These are phyloP conservation scores for Sipha maydis DNA, from an alignment of 2,888 invertebrate species.

Conservation along the genomic window DNA sequence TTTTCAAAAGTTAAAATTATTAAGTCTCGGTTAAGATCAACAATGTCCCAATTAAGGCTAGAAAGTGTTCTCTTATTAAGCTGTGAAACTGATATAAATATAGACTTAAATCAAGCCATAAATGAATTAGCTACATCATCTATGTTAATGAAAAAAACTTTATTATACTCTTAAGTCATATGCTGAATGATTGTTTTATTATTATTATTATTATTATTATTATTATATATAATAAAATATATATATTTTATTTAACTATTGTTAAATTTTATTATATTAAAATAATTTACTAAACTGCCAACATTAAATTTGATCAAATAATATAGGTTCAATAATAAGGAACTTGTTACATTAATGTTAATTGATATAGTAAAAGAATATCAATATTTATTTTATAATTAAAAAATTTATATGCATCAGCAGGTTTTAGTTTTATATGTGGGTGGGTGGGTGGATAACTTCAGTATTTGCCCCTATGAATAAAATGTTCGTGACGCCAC, in stretches of 20 bases:
- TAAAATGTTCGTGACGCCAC: too few relatives aligned
- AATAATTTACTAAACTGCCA: not conserved
- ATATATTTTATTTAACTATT: not conserved
- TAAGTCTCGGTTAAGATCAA: constrained; percentile 13
- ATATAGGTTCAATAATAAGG: too few relatives aligned
- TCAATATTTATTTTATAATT: too few relatives aligned
- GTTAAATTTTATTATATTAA: not conserved
- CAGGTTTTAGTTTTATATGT: too few relatives aligned
- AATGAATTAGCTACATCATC: not conserved
- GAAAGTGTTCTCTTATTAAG: not conserved
- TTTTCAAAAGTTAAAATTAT: not conserved
- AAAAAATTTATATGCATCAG: too few relatives aligned
- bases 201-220: too few relatives aligned
- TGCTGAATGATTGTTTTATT: not conserved
- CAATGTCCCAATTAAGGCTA: not conserved
- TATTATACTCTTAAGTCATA: constrained; percentile 3
- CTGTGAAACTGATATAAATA: constrained; percentile 12
- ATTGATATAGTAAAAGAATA: too few relatives aligned
- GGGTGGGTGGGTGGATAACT: too few relatives aligned
- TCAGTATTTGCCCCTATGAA: too few relatives aligned
- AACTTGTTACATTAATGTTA: too few relatives aligned
- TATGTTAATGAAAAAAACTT: not conserved
- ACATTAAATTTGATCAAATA: not conserved
- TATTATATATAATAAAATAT: not conserved
- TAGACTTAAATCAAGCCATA: not conserved